Percentiles rank a stretch among this genome's conserved stretches.
Evolutionary conservation across 2,113 vertebrate genomes (phyloP).

Genomic region (Herpailurus yagouaroundi): DNA sequence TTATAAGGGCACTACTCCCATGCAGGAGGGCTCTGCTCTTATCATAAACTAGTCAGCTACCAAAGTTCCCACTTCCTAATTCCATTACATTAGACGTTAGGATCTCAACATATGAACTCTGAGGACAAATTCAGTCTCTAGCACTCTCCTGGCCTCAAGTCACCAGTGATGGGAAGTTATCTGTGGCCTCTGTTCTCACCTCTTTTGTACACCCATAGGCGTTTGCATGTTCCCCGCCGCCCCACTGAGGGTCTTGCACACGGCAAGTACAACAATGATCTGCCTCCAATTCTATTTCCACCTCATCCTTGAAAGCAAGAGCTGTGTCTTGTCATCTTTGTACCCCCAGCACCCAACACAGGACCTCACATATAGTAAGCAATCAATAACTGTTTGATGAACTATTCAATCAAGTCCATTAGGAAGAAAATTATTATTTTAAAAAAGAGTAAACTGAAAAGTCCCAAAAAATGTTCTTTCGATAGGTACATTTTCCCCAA

Average conservation of each 20-base stretch:
- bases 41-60: neutral
- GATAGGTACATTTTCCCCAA: neutral
- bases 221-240: neutral
- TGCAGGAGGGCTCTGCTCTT: neutral
- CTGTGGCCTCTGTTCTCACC: neutral
- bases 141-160: neutral
- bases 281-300: neutral
- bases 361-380: neutral
- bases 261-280: too few species aligned
- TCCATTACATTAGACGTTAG: neutral
- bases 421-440: neutral
- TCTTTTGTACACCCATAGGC: neutral
- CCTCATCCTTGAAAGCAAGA: neutral
- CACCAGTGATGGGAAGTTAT: neutral
- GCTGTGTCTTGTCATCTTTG: neutral
- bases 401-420: neutral
- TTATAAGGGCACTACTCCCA: neutral
- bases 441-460: neutral
- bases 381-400: neutral
- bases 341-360: neutral
- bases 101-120: neutral
- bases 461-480: neutral
- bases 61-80: neutral
- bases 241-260: neutral
- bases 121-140: neutral